Evolutionary conservation across 2,888 invertebrate species (phyloP), one percentile per base, ranked within the genome.

Genomic region (Pocota personata): DNA sequence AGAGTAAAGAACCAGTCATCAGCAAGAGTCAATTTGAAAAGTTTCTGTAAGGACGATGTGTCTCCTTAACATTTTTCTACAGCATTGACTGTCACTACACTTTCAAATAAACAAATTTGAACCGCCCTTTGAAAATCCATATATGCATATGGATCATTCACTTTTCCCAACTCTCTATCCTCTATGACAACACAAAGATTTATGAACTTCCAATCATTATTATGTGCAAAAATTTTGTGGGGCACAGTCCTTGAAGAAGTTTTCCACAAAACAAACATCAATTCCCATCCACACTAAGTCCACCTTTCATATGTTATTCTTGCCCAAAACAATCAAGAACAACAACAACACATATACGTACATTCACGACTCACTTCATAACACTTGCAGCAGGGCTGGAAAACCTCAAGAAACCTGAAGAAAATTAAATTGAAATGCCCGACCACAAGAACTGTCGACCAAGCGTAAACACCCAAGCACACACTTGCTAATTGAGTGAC

Each of bases 401-500:
- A 75, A 76, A 84, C 86, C 86, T 86, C 86, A 82, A 86, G 86
- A 77, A 82, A 77, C 86, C 43, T 64, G 76, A 82, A 86, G 86
- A 86, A 86, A 86, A 86, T 86, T 86, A 86, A 86, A 86, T 86
- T 86, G 86, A 86, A 86, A 86, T 77, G 76, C 72, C 76, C 19
- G 55, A 86, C 86, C 86, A 76, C 86, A 86, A 82, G 82, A 76
- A 86, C 76, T 86, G 82, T 55, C 82, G 66, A 58, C 86, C 82
- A 82, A 80, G 82, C 86, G 86, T 86, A 86, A 86, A 82, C 86
- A 82, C 82, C 76, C 76, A 82, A 82, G 82, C 82, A 82, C 86
- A 86, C 86, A 86, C 86, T 86, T 86, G 86, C 86, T 86, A 86
- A 86, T 86, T 86, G 86, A 86, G 76, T 86, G 86, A 77, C 76